phyloP scores from a whole-genome alignment of 2,113 vertebrate species.

The Ciconia stormi region DNA sequence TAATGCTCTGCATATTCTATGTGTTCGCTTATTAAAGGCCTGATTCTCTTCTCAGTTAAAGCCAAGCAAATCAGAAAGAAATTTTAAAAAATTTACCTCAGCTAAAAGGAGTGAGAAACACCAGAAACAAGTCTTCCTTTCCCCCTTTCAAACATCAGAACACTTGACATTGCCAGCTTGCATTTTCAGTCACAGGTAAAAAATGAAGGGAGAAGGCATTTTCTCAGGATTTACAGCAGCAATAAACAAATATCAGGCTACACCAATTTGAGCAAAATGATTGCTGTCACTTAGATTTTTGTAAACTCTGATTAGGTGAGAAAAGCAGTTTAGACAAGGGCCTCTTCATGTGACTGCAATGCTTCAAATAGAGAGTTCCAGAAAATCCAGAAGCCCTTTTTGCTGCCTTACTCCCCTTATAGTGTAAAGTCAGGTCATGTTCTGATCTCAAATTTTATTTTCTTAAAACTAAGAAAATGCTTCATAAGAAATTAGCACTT shows the following conservation, averaged over 20 bases:
- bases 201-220: not conserved
- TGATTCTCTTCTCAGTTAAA: not conserved
- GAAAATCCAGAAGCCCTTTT: not conserved
- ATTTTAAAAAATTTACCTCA: not conserved
- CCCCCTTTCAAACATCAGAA: not conserved
- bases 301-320: not conserved
- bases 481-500: not conserved
- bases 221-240: not conserved
- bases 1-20: not conserved
- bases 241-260: not conserved
- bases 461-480: not conserved
- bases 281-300: not conserved
- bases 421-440: not conserved
- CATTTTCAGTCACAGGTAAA: not conserved
- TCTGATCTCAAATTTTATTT: not conserved
- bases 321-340: not conserved
- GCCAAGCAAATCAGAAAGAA: not conserved
- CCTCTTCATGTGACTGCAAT: not conserved
- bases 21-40: not conserved
- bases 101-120: not conserved
- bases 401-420: not conserved
- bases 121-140: not conserved
- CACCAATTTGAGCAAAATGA: not conserved
- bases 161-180: not conserved
- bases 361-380: not conserved